Base-by-base conservation (phyloP, 1,140 invertebrate species). In the Druon quercuslanigerum region DNA sequence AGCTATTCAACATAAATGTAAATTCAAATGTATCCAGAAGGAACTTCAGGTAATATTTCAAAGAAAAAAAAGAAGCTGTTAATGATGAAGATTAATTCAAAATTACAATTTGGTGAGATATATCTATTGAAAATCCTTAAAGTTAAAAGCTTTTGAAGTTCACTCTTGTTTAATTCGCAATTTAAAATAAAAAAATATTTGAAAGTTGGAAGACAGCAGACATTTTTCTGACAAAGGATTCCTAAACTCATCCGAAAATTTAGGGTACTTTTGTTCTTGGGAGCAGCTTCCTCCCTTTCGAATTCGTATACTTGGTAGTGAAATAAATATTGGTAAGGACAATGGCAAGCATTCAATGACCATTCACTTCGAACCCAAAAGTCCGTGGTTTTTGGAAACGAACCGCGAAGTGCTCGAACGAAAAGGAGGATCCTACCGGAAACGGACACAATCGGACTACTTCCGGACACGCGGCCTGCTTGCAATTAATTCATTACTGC, bases 251-350 rank as follows among this genome's bases (percentile, higher is more conserved):
- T 66, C 60, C 40, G 33, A 66, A 40, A 14, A 66, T 66, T 66
- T 66, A 60, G 25, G 57, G 25, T 33, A 40, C 40, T 33, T 66
- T 66, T 66, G 60, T 40, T 66, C 25, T 60, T 60, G 57, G 25
- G 20, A 60, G 20, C 57, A 60, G 57, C 25, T 33, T 57, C 13
- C 57, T 60, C 40, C 40, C 40, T 40, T 66, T 16, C 33, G 25
- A 46, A 11, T 46, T 46, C 40, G 9, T 46, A 46, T 46, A 46
- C 60, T 46, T 40, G 13, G 51, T 66, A 51, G 57, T 72, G 57
- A 77, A 77, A 89, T 89, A 89, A 88, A 89, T 89, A 89, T 89
- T 89, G 86, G 85, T 84, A 82, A 77, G 80, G 51, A 88, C 85
- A 87, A 85, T 87, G 83, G 73, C 60, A 14, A 66, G 25, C 60